Percentiles rank a stretch among this genome's conserved stretches.
Evolutionary conservation across 2,888 invertebrate species (phyloP).

Genomic region (Zootermopsis nevadensis): DNA sequence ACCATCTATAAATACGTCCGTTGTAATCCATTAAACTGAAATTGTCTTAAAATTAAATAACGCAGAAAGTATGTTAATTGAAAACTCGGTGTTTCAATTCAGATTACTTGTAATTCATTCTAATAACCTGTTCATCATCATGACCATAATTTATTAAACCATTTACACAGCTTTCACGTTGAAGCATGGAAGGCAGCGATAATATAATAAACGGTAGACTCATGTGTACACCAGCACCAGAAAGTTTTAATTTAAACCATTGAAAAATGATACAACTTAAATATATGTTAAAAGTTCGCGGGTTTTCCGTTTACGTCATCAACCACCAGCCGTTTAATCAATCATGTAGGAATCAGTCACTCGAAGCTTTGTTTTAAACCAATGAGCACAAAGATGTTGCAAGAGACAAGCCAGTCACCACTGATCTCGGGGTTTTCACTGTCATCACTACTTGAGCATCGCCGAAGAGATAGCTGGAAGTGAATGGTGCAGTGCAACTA

Average conservation of each 20-base stretch:
- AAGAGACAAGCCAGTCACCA: slow-evolving; percentile 15
- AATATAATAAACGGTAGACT: slow-evolving; percentile 70
- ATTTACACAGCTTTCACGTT: slow-evolving; percentile 53
- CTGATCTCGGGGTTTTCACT: neutral
- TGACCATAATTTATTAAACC: slow-evolving; percentile 9
- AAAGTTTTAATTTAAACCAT: neutral
- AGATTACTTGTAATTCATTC: slow-evolving; percentile 26
- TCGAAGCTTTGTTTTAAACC: neutral
- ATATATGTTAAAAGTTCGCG: neutral
- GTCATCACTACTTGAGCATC: neutral
- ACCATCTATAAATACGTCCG: slow-evolving; percentile 23
- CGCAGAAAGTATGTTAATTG: neutral
- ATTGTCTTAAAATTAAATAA: neutral
- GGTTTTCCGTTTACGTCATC: slow-evolving; percentile 61
- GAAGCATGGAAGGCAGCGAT: slow-evolving; percentile 73
- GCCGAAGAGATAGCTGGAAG: neutral
- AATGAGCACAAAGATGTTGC: neutral
- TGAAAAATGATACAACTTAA: neutral
- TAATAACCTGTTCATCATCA: slow-evolving; percentile 41
- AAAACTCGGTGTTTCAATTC: neutral
- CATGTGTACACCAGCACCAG: neutral
- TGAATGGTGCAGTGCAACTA: slow-evolving; percentile 24
- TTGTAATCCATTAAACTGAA: slow-evolving; percentile 34
- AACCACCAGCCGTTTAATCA: slow-evolving; percentile 55
- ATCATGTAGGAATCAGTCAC: neutral